These are phyloP conservation scores for Bellardia bayeri DNA, from an alignment of 2,888 invertebrate species.

Conservation along the genomic window DNA sequence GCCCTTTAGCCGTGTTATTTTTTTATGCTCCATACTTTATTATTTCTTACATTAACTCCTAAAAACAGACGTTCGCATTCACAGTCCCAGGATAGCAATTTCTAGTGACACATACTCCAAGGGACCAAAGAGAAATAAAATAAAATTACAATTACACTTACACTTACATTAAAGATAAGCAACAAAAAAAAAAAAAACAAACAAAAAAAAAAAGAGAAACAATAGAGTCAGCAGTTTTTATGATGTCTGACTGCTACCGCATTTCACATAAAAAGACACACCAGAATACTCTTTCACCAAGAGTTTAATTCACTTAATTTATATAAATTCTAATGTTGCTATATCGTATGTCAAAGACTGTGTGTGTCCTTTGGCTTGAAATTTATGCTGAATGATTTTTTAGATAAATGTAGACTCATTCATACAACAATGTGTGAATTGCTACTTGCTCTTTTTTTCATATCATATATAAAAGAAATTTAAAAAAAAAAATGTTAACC, in stretches of 20 bases:
- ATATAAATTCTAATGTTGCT: constrained; percentile 33
- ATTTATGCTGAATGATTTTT: constrained; percentile 44
- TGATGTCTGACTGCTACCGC: constrained; percentile 54
- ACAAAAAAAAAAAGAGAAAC: neutral
- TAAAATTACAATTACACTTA: constrained; percentile 40
- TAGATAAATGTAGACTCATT: constrained; percentile 46
- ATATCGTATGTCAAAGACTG: neutral
- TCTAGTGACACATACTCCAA: constrained; percentile 64
- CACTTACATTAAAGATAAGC: neutral
- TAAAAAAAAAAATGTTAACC: constrained; percentile 30
- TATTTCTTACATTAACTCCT: neutral
- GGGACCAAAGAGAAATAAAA: constrained; percentile 47
- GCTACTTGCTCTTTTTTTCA: neutral
- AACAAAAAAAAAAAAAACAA: neutral
- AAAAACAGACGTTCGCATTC: constrained; percentile 14
- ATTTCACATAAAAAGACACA: constrained; percentile 11
- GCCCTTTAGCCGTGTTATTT: neutral
- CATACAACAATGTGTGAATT: constrained; percentile 53
- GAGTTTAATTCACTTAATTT: constrained; percentile 60
- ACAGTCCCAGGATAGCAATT: constrained; percentile 64
- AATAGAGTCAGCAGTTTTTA: constrained; percentile 68
- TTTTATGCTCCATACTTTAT: neutral
- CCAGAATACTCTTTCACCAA: constrained; percentile 8
- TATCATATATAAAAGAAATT: neutral
- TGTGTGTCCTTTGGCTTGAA: constrained; percentile 21